Conservation (phyloP, 2,113 vertebrate genomes). For the Prochilodus magdalenae region DNA sequence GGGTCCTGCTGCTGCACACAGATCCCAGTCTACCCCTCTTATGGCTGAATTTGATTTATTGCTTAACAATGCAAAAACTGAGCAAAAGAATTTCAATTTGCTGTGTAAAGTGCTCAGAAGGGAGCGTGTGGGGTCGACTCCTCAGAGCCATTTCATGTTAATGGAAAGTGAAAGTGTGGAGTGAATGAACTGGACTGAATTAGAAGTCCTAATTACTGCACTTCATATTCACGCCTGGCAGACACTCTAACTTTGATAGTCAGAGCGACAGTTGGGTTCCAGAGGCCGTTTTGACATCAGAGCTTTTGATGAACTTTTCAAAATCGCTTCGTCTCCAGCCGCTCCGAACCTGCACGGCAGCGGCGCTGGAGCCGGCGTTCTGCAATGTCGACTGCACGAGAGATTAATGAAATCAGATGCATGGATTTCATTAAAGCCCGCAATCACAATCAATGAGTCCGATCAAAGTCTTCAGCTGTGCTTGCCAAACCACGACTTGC, state of each 20-base stretch:
- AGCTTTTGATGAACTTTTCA: neutral
- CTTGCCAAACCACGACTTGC: neutral
- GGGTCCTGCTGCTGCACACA: neutral
- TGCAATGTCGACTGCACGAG: neutral
- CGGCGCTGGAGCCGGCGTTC: neutral
- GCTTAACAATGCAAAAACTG: neutral
- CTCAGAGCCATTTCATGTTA: constrained; percentile 19
- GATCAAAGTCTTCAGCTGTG: neutral
- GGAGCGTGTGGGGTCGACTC: neutral
- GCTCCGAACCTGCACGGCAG: neutral
- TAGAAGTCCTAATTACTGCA: constrained; percentile 20
- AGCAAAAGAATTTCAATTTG: neutral
- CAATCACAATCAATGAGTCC: constrained; percentile 6
- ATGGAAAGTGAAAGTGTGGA: constrained; percentile 24
- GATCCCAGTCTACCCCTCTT: constrained; percentile 1
- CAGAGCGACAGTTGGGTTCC: constrained; percentile 9
- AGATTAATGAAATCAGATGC: neutral
- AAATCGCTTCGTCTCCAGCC: neutral
- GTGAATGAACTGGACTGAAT: constrained; percentile 6
- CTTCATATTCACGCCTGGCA: neutral
- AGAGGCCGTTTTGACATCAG: neutral
- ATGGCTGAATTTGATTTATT: constrained; percentile 4
- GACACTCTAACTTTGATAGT: constrained; percentile 15
- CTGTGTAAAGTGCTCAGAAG: neutral
- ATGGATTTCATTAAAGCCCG: neutral